Conservation (phyloP, 1,140 invertebrate genomes). For the Odontomachus brunneus region DNA sequence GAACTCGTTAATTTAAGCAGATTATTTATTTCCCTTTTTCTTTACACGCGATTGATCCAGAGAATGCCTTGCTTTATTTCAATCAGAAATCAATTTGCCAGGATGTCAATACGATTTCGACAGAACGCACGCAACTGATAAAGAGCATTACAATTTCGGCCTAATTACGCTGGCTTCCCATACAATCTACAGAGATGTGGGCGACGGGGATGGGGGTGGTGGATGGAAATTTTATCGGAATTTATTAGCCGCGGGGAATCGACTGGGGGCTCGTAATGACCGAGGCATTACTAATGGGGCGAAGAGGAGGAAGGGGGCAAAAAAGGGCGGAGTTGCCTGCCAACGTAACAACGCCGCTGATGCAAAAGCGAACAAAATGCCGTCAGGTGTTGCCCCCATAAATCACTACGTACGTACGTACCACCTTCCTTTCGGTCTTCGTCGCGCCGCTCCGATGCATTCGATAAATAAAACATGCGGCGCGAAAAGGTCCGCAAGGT, state of each 20-base stretch:
- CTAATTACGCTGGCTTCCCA: slow-evolving; percentile 35
- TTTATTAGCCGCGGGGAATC: slow-evolving; percentile 82
- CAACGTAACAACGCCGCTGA: slow-evolving; percentile 76
- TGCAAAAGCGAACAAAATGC: slow-evolving; percentile 80
- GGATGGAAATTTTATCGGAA: slow-evolving; percentile 79
- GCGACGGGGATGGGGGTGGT: not conserved
- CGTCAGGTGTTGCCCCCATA: slow-evolving; percentile 82
- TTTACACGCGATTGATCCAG: too few species aligned
- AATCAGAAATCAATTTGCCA: not conserved
- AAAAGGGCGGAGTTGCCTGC: slow-evolving; percentile 78
- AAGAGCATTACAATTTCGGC: slow-evolving; percentile 35
- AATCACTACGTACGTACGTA: slow-evolving; percentile 76
- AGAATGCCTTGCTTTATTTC: not conserved
- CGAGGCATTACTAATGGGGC: slow-evolving; percentile 80
- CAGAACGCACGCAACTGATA: not conserved
- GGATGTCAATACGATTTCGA: not conserved
- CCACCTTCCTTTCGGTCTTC: slow-evolving; percentile 66
- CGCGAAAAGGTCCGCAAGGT: slow-evolving; percentile 37
- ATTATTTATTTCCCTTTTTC: too few species aligned
- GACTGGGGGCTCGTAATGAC: slow-evolving; percentile 79
- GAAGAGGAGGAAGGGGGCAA: slow-evolving; percentile 60
- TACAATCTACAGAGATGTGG: not conserved
- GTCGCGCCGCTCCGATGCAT: slow-evolving; percentile 68
- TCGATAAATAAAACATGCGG: slow-evolving; percentile 74
- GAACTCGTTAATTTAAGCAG: not conserved